These are phyloP conservation scores for Actias luna DNA, from an alignment of 2,888 invertebrate species.

Conservation along the genomic window DNA sequence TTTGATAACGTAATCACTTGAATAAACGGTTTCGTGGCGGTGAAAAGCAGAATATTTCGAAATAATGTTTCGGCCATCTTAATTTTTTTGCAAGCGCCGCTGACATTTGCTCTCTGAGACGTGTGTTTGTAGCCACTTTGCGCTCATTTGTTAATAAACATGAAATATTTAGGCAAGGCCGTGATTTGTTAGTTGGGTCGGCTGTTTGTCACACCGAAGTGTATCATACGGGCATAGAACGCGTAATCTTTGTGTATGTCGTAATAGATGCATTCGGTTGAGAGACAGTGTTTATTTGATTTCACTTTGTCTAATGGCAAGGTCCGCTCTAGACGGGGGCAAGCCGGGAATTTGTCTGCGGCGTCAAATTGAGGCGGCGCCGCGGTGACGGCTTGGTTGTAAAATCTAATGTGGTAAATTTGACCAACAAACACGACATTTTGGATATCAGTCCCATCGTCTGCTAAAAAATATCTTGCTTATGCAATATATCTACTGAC, in stretches of 20 bases:
- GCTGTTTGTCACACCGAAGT: constrained; percentile 14
- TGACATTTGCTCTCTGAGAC: constrained; percentile 11
- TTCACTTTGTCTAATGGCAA: too few species aligned
- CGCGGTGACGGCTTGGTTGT: too few species aligned
- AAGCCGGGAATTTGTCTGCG: too few species aligned
- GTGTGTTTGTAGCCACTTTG: constrained; percentile 27
- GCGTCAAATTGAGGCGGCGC: too few species aligned
- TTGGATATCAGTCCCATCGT: too few species aligned
- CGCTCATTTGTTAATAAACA: constrained; percentile 26
- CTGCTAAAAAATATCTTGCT: too few species aligned
- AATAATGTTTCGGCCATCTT: not conserved
- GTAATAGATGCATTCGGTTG: too few species aligned
- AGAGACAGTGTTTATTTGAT: too few species aligned
- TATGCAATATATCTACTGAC: too few species aligned
- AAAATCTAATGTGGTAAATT: too few species aligned
- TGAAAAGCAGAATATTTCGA: not conserved
- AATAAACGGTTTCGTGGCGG: not conserved
- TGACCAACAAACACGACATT: too few species aligned
- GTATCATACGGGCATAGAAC: not conserved
- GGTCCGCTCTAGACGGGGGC: too few species aligned
- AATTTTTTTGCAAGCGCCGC: constrained; percentile 16
- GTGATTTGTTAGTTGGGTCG: not conserved
- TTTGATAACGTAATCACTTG: not conserved
- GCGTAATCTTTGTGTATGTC: not conserved
- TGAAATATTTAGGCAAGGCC: constrained; percentile 24